Percentiles rank a stretch among this genome's conserved stretches.
Evolutionary conservation across 2,888 invertebrate species (phyloP).

Genomic region (Pristionchus entomophagus): DNA sequence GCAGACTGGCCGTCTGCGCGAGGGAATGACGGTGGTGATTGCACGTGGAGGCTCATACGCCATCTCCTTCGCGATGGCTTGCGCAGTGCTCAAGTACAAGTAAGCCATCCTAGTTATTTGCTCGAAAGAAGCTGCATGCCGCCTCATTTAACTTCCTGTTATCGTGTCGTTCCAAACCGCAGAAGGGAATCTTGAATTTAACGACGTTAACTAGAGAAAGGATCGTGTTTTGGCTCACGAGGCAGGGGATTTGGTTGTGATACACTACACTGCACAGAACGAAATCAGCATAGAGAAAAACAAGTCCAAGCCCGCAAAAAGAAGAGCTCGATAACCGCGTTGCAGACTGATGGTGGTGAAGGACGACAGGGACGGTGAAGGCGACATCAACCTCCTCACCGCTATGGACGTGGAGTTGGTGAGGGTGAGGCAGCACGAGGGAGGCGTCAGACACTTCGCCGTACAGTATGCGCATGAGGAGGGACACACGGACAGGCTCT

Average conservation of each 20-base stretch:
- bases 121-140: no score
- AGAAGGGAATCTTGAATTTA: no score
- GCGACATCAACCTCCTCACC: conserved; percentile 41
- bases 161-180: no score
- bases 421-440: conserved; percentile 46
- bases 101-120: conserved; percentile 16
- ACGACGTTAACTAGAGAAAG: no score
- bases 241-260: not conserved
- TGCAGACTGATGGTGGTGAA: conserved; percentile 45
- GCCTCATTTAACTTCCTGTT: no score
- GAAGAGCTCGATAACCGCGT: no score
- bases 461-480: conserved; percentile 46
- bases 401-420: conserved; percentile 29
- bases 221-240: no score
- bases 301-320: no score
- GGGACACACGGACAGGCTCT: conserved; percentile 46
- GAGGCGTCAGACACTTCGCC: conserved; percentile 47
- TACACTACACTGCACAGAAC: not conserved
- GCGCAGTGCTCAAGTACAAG: conserved; percentile 48
- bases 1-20: conserved; percentile 27
- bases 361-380: conserved; percentile 41
- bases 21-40: conserved; percentile 44
- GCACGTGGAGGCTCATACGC: conserved; percentile 49
- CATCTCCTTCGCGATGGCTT: conserved; percentile 48
- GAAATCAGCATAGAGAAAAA: no score